A percentile compares a stretch with the other conserved stretches of the same genome.
phyloP scores from a whole-genome alignment of 2,113 vertebrate species.

The Grammomys dolichurus region DNA sequence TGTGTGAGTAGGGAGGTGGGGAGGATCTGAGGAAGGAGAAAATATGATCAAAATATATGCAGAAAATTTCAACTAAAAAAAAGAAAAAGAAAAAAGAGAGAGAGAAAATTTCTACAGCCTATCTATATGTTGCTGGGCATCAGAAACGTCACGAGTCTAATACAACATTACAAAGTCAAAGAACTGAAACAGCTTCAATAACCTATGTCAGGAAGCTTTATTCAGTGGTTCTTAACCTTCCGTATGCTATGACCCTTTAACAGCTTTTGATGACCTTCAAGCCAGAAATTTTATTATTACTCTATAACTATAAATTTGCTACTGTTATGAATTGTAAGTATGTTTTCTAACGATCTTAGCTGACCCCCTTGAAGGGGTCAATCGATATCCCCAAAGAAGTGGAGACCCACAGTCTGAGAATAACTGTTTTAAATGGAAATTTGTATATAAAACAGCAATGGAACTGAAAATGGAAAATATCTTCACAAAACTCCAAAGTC shows the following conservation, averaged over 20 bases:
- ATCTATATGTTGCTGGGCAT: not conserved
- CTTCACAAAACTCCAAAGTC: not conserved
- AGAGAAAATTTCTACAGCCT: not conserved
- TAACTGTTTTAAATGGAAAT: not conserved
- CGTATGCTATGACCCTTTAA: not conserved
- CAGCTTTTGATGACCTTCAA: not conserved
- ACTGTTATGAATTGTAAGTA: not conserved
- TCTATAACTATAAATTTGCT: not conserved
- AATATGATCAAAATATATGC: not conserved
- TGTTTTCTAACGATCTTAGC: not conserved
- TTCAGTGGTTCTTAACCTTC: not conserved
- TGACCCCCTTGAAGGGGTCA: not conserved
- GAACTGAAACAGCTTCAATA: not conserved
- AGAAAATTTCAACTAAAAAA: not conserved
- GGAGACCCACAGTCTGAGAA: not conserved
- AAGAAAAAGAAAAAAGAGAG: not conserved
- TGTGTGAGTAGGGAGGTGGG: not conserved
- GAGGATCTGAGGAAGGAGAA: not conserved
- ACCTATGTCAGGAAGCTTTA: constrained; percentile 1
- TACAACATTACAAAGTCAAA: not conserved
- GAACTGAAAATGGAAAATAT: not conserved
- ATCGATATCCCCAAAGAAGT: not conserved
- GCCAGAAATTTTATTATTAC: not conserved
- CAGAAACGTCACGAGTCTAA: not conserved
- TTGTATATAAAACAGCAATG: not conserved